Base-by-base conservation (phyloP, 2,797 vertebrate species). In the Anisognathus igniventris region DNA sequence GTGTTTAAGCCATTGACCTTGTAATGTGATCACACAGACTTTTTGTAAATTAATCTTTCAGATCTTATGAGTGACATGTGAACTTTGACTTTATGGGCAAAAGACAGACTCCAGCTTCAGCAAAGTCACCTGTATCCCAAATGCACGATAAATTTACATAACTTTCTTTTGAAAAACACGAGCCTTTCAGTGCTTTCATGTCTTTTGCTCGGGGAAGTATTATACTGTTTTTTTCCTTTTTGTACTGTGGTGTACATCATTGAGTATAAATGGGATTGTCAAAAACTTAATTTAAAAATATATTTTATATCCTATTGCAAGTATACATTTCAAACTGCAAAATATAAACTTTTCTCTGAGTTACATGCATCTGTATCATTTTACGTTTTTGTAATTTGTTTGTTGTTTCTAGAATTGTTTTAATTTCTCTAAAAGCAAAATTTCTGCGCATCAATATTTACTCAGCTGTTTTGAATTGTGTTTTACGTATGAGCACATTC, bases 21-120 rank as follows among this genome's bases (percentile, higher is more conserved):
- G 95, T 98, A 98, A 98, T 95, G 93, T 90, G 96, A 98, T 98
- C 96, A 93, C 93, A 95, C 53, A 91, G 92, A 91, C 95, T 95
- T 94, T 80, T 96, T 95, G 78, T 96, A 90, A 97, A 94, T 92
- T 78, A 80, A 89, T 94, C 83, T 91, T 95, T 96, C 81, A 94
- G 73, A 91, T 86, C 75, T 90, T 94, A 89, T 79, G 85, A 97
- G 67, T 96, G 95, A 95, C 83, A 95, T 54, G 74, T 94, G 92
- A 97, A 97, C 97, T 94, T 96, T 93, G 96, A 96, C 84, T 76
- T 95, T 57, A 79, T 92, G 93, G 80, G 68, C 67, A 83, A 93
- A 92, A 88, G 50, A 25, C 54, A 61, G 86, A 74, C 65, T 95
- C 42, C 39, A 77, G 56, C 67, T 90, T 72, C 83, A 73, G 37